Evolutionary conservation across 2,888 invertebrate species (phyloP).

Genomic region (Raillietiella orientalis): DNA sequence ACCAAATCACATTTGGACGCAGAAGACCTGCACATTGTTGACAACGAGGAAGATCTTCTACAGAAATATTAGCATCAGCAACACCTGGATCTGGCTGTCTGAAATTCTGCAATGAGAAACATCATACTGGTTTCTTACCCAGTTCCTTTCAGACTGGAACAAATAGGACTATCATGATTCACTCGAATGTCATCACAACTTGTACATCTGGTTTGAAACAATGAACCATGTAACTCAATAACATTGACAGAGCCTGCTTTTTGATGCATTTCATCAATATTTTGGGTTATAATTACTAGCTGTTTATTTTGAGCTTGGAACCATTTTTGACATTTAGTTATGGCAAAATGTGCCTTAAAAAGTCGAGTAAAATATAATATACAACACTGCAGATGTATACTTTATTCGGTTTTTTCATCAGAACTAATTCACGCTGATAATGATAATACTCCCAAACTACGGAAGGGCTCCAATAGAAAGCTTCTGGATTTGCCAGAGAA

Average conservation of each 20-base stretch:
- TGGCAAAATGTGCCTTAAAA: slow-evolving; percentile 29
- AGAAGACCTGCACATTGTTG: slow-evolving; percentile 36
- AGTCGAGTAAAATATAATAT: too few species aligned
- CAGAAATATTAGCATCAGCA: slow-evolving; percentile 22
- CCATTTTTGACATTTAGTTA: slow-evolving; percentile 28
- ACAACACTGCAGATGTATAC: too few species aligned
- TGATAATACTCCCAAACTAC: slow-evolving; percentile 75
- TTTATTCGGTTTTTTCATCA: slow-evolving; percentile 30
- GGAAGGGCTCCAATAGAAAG: slow-evolving; percentile 33
- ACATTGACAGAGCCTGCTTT: slow-evolving; percentile 23
- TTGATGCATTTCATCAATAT: slow-evolving; percentile 26
- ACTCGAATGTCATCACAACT: slow-evolving; percentile 26
- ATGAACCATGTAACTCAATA: slow-evolving; percentile 25
- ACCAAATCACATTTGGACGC: slow-evolving; percentile 59
- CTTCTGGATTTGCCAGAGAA: slow-evolving; percentile 25
- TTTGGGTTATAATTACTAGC: slow-evolving; percentile 24
- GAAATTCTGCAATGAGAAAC: too few species aligned
- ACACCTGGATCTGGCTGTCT: slow-evolving; percentile 28
- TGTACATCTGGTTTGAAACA: slow-evolving; percentile 31
- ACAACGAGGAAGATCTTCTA: slow-evolving; percentile 33
- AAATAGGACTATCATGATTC: slow-evolving; percentile 42
- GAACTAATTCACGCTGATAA: slow-evolving; percentile 41
- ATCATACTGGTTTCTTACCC: slow-evolving; percentile 19
- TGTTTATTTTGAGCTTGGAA: slow-evolving; percentile 17
- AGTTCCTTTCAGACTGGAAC: slow-evolving; percentile 27